Evolutionary conservation across 2,797 vertebrate species (phyloP), one percentile per base, ranked within the genome.

Genomic region (Poecilia wingei): DNA sequence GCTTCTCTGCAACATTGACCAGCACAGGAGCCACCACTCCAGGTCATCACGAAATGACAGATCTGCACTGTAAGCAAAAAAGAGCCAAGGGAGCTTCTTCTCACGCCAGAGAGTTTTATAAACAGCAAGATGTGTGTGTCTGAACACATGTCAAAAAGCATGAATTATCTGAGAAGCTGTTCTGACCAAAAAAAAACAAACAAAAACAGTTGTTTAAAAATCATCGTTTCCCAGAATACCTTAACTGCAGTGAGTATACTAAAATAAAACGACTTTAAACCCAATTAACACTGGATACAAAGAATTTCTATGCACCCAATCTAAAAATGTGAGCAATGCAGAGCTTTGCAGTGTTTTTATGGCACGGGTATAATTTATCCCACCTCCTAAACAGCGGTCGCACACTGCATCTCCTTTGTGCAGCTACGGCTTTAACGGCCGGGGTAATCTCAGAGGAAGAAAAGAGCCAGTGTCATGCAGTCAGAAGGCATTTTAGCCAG

Each of bases 391-490:
- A 84, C 79, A 64, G 82, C 78, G 1, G 80, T 77, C 9, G 16
- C 89, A 84, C 45, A 91, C 89, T 88, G 86, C 57, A 88, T 87
- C 76, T 89, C 90, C 86, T 91, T 94, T 93, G 92, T 94, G 84
- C 14, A 75, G 84, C 76, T 59, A 4, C 9, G 6, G 82, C 84
- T 90, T 89, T 83, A 25, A 85, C 47, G 28, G 80, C 82, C 57
- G 36, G 31, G 41, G 83, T 87, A 90, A 85, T 89, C 92, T 85
- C 84, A 36, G 78, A 79, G 87, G 83, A 86, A 93, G 90, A 94
- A 93, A 92, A 90, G 93, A 88, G 89, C 88, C 89, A 88, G 93
- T 93, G 93, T 94, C 92, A 84, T 75, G 88, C 22, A 87, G 91
- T 93, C 93, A 93, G 86, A 73, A 91, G 89, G 83, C 91, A 88